Percentiles rank a stretch among this genome's conserved stretches.
These are phyloP conservation scores for Xenopus petersii DNA, from an alignment of 2,797 vertebrate species.

Conservation along the genomic window DNA sequence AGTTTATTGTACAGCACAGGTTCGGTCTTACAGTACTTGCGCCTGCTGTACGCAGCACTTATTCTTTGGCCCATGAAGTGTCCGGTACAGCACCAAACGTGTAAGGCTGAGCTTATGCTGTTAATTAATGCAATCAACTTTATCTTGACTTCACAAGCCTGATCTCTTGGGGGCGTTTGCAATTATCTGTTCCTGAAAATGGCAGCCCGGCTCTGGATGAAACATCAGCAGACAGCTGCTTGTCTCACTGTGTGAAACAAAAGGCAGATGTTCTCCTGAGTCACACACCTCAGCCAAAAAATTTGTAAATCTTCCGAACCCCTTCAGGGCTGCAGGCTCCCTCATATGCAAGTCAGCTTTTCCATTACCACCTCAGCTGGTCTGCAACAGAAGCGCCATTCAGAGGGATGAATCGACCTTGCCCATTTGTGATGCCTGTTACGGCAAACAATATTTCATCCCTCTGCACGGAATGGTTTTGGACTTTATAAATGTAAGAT, in stretches of 20 bases:
- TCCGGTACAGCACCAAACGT: too few relatives aligned
- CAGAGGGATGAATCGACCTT: not conserved
- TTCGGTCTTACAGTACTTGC: too few relatives aligned
- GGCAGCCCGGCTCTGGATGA: constrained; percentile 27
- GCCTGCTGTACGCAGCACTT: too few relatives aligned
- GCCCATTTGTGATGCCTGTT: not conserved
- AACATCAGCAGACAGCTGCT: constrained; percentile 41
- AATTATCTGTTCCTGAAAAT: constrained; percentile 28
- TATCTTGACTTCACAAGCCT: too few relatives aligned
- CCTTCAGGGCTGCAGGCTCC: constrained; percentile 15
- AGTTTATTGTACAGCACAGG: too few relatives aligned
- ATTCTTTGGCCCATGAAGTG: too few relatives aligned
- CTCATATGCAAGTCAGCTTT: constrained; percentile 15
- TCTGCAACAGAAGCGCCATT: constrained; percentile 7
- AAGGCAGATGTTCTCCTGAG: constrained; percentile 42
- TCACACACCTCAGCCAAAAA: constrained; percentile 42
- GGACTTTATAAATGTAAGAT: not conserved
- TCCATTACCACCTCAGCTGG: constrained; percentile 33
- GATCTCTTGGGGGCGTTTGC: too few relatives aligned
- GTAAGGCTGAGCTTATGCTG: too few relatives aligned
- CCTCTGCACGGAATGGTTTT: not conserved
- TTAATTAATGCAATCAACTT: too few relatives aligned
- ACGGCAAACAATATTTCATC: not conserved
- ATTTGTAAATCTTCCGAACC: constrained; percentile 21
- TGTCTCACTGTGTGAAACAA: constrained; percentile 39